Evolutionary conservation across 2,113 vertebrate genomes (phyloP), one percentile per base, ranked within the genome.

Genomic region (Gambusia holbrooki): DNA sequence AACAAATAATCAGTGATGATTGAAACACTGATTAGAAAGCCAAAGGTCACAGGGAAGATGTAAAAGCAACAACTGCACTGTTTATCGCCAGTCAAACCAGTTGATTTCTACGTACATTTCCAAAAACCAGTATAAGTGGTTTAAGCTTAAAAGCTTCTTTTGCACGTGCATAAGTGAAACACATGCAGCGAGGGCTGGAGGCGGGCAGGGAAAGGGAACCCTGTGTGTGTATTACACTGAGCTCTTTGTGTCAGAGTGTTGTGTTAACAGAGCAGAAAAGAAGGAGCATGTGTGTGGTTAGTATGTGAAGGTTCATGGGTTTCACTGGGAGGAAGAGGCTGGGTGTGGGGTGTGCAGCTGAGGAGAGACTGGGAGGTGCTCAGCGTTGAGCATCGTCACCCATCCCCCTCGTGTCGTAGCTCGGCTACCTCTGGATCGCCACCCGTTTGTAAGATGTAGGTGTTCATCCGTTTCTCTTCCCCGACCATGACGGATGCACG

Each of bases 301-400:
- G 82, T 85, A 83, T 92, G 87, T 92, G 83, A 87, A 81, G 90
- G 90, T 90, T 92, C 82, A 89, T 68, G 72, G 70, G 84, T 90
- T 91, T 87, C 80, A 79, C 64, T 60, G 19, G 72, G 40, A 72
- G 10, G 85, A 85, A 77, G 86, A 84, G 71, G 76, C 72, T 71
- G 80, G 72, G 74, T 67, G 80, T 86, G 89, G 77, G 74, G 74
- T 71, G 82, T 81, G 75, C 76, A 84, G 71, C 74, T 75, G 84
- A 87, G 82, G 84, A 81, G 84, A 89, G 86, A 90, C 85, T 80
- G 79, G 82, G 89, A 86, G 89, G 89, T 91, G 88, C 89, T 37
- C 54, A 82, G 85, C 90, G 79, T 90, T 45, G 64, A 80, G 85
- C 90, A 83, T 91, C 89, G 13, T 78, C 67, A 73, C 87, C 90